Base-by-base conservation (phyloP, 2,888 invertebrate species). In the Ennomos quercinarius region DNA sequence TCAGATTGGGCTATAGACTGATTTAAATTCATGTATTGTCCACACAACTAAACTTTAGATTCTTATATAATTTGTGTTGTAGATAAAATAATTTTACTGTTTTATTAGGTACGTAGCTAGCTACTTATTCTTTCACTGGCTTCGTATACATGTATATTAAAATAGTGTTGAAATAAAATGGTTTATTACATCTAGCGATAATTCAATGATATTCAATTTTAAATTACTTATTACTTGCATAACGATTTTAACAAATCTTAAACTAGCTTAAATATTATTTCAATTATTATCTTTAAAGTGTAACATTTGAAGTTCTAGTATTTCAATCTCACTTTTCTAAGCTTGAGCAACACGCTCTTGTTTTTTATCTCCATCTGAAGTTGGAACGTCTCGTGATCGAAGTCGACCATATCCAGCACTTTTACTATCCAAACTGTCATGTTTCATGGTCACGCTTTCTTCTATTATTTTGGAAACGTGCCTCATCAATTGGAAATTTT, bases 381-480 rank as follows among this genome's bases (percentile, higher is more conserved):
- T 13, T 13, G 45, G 27, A 27, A 42, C 38, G 47, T 48, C 37
- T 61, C 63, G 55, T 53, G 66, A 66, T 48, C 58, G 48, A 39
- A 60, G 64, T 61, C 45, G 61, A 54, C 51, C 59, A 62, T 69
- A 62, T 77, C 76, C 61, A 77, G 78, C 77, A 84, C 83, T 84
- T 83, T 86, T 83, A 80, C 80, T 74, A 64, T 59, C 70, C 62
- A 64, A 68, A 70, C 64, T 68, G 70, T 72, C 72, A 68, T 42
- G 57, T 49, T 65, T 73, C 66, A 72, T 67, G 63, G 83, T 80
- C 78, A 86, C 86, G 85, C 85, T 87, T 86, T 87, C 87, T 66
- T 78, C 67, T 60, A 68, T 68, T 68, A 70, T 73, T 68, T 70
- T 63, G 60, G 44, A 48, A 57, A 61, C 57, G 57, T 63, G 60